These are phyloP conservation scores for Macquaria ambigua DNA, from an alignment of 2,113 vertebrate species.

Conservation along the genomic window DNA sequence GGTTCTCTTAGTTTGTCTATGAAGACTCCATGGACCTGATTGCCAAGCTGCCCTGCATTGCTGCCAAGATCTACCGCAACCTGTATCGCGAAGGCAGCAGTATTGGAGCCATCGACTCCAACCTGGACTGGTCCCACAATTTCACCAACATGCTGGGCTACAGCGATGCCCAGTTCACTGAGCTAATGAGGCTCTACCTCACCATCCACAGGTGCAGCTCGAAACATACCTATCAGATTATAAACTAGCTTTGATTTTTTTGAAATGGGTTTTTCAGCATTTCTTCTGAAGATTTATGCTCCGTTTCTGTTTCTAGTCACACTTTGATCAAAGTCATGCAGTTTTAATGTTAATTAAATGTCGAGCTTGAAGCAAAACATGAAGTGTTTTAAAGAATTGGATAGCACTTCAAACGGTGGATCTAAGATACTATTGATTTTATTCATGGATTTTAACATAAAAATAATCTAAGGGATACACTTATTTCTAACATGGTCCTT, in stretches of 20 bases:
- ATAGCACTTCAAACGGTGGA: background rate
- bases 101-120: conserved; percentile 96
- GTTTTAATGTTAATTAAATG: background rate
- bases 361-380: background rate
- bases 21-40: conserved; percentile 99
- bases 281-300: background rate
- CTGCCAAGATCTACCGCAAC: conserved; percentile 98
- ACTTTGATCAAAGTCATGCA: background rate
- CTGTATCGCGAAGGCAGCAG: conserved; percentile 96
- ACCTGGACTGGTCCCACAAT: conserved; percentile 98
- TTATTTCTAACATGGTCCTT: background rate
- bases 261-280: background rate
- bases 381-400: background rate
- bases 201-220: conserved; percentile 94
- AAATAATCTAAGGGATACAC: background rate
- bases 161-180: conserved; percentile 91
- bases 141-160: conserved; percentile 99
- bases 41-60: conserved; percentile 96
- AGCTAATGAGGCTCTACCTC: conserved; percentile 98
- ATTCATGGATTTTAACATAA: background rate
- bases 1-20: conserved; percentile 88
- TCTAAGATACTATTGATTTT: background rate
- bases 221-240: background rate
- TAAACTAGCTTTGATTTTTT: background rate
- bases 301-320: background rate